phyloP scores from a whole-genome alignment of 2,113 vertebrate species.

The Scolopax mira region DNA sequence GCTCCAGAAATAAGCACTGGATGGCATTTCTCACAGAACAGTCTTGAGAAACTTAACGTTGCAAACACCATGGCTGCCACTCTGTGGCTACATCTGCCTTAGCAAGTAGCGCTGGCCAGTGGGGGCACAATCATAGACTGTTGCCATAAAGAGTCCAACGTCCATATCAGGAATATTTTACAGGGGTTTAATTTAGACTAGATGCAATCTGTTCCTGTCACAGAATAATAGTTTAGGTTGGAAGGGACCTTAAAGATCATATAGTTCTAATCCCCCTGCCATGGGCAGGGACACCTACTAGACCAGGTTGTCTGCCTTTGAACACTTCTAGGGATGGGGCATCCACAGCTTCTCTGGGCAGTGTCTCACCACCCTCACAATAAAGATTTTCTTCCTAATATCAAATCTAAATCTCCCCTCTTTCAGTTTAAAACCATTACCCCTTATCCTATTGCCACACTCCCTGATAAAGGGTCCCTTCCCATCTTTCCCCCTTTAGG shows the following conservation, averaged over 20 bases:
- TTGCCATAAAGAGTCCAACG: not conserved
- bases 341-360: not conserved
- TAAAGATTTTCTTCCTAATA: not conserved
- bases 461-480: not conserved
- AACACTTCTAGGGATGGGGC: not conserved
- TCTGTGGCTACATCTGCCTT: not conserved
- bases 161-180: not conserved
- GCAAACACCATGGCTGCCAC: not conserved
- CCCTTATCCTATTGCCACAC: not conserved
- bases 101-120: not conserved
- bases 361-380: not conserved
- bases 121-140: not conserved
- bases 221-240: not conserved
- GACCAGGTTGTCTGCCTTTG: not conserved
- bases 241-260: not conserved
- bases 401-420: not conserved
- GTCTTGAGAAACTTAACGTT: not conserved
- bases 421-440: not conserved
- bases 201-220: not conserved
- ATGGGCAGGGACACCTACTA: not conserved
- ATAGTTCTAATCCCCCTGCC: not conserved
- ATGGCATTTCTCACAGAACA: not conserved
- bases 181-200: not conserved
- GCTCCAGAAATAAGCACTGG: not conserved
- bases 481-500: not conserved